Conservation (phyloP, 2,113 vertebrate genomes). For the Microcebus griseorufus region DNA sequence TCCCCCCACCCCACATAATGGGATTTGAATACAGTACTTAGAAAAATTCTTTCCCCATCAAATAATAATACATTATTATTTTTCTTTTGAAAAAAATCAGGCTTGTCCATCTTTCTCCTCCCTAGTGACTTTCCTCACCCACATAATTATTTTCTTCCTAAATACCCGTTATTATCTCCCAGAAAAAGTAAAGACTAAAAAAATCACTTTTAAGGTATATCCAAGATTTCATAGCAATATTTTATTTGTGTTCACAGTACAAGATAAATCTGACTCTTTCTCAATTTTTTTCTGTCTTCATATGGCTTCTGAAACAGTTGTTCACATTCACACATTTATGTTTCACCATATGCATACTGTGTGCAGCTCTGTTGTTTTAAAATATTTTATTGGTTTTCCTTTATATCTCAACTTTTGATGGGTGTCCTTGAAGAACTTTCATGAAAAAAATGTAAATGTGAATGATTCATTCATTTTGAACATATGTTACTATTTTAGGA, state of each 20-base stretch:
- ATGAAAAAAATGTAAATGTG: conserved; percentile 78
- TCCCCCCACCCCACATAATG: not conserved
- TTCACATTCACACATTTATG: conserved; percentile 72
- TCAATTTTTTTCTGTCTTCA: conserved; percentile 62
- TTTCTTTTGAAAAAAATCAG: conserved; percentile 30
- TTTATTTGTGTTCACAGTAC: conserved; percentile 76
- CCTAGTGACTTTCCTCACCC: not conserved
- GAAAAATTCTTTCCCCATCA: not conserved
- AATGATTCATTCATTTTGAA: conserved; percentile 80
- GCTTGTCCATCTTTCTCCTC: not conserved
- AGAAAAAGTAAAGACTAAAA: conserved; percentile 42
- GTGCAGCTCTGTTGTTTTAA: conserved; percentile 78
- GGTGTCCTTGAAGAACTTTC: conserved; percentile 74
- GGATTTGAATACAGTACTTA: conserved; percentile 23
- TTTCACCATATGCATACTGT: conserved; percentile 61
- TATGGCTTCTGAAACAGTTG: conserved; percentile 78
- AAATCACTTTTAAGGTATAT: conserved; percentile 43
- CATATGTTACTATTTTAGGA: conserved; percentile 73
- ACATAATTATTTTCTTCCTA: conserved; percentile 6
- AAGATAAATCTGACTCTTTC: conserved; percentile 75
- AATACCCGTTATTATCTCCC: not conserved
- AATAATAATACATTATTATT: not conserved
- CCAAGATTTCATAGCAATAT: conserved; percentile 75
- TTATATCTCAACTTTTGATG: conserved; percentile 75
- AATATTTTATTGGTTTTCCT: conserved; percentile 80